phyloP scores from a whole-genome alignment of 1,140 invertebrate genomes.

The Hormaphis cornu region DNA sequence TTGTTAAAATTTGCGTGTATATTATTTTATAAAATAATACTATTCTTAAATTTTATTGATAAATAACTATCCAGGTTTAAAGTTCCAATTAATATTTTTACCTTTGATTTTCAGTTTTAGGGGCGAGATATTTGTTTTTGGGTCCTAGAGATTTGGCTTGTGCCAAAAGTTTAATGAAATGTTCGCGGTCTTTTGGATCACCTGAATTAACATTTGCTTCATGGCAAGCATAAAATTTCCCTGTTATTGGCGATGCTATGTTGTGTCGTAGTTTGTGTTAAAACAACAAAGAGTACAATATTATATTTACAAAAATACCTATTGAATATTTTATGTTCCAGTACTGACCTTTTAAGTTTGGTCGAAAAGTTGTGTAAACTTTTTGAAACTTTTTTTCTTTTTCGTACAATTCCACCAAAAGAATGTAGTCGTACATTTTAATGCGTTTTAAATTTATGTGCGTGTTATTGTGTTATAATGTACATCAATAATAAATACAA shows the following conservation, averaged over 20 bases:
- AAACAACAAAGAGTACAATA: neutral
- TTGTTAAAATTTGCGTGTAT: neutral
- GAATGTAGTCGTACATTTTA: neutral
- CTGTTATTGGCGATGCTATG: constrained; percentile 7
- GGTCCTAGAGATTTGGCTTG: constrained; percentile 13
- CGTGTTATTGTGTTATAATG: neutral
- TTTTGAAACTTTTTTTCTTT: constrained; percentile 21
- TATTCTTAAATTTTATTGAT: too few relatives aligned
- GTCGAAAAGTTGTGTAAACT: constrained; percentile 16
- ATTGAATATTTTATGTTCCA: too few relatives aligned
- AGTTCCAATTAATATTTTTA: neutral
- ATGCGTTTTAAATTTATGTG: neutral
- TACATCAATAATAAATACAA: too few relatives aligned
- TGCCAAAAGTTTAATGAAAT: constrained; percentile 1
- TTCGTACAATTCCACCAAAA: constrained; percentile 3
- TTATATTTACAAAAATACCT: neutral
- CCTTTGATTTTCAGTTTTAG: constrained; percentile 27
- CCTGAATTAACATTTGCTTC: constrained; percentile 14
- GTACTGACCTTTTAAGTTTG: constrained; percentile 23
- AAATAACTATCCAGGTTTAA: neutral
- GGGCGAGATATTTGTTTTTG: constrained; percentile 13
- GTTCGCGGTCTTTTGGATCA: neutral
- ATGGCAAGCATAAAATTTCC: constrained; percentile 11
- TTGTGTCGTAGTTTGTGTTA: too few relatives aligned
- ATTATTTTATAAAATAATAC: too few relatives aligned